Percentiles rank a stretch among this genome's conserved stretches.
Conservation (phyloP, 2,113 vertebrate genomes). For the Notothenia coriiceps region DNA sequence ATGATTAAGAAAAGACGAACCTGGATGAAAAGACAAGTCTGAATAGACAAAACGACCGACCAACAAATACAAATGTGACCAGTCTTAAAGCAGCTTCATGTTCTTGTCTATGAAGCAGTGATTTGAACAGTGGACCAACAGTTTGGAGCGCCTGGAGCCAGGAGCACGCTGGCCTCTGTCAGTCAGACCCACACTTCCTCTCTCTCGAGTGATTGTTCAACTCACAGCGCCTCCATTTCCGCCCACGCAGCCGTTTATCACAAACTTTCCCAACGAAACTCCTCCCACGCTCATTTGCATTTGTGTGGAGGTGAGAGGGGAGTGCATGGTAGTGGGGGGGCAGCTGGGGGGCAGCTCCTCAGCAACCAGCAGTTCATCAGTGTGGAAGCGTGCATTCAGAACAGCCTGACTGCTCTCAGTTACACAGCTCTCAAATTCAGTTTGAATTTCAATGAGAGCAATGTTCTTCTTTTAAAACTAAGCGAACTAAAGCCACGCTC, state of each 20-base stretch:
- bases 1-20: not conserved
- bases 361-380: slow-evolving; percentile 29
- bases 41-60: not conserved
- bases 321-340: slow-evolving; percentile 6
- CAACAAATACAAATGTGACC: not conserved
- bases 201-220: slow-evolving; percentile 28
- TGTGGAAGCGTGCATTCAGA: slow-evolving; percentile 29
- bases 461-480: not conserved
- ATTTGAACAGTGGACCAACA: slow-evolving; percentile 24
- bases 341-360: slow-evolving; percentile 54
- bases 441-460: not conserved
- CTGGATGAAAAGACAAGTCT: not conserved
- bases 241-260: slow-evolving; percentile 60
- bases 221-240: slow-evolving; percentile 42
- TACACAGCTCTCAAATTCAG: not conserved
- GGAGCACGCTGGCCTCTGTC: slow-evolving; percentile 23
- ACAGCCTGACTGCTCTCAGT: slow-evolving; percentile 34
- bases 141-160: slow-evolving; percentile 27
- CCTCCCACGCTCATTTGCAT: slow-evolving; percentile 58
- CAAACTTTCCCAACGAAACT: slow-evolving; percentile 57
- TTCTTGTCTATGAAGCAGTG: not conserved
- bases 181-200: slow-evolving; percentile 28
- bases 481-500: not conserved
- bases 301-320: slow-evolving; percentile 50
- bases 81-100: not conserved